Evolutionary conservation across 2,113 vertebrate genomes (phyloP).

Genomic region (Motacilla tschutschensis): DNA sequence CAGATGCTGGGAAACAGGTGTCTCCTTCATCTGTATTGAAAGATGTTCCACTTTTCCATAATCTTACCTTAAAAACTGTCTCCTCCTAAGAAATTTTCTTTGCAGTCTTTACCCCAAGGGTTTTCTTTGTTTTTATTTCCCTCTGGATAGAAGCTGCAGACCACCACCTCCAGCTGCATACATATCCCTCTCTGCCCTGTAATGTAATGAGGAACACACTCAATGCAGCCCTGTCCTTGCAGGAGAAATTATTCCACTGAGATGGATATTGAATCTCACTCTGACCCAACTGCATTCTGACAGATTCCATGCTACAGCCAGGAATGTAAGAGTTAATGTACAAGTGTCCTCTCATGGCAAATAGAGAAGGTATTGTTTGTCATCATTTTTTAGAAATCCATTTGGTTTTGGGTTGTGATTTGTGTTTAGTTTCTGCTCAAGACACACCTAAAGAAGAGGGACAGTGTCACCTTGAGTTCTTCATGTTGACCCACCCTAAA

Average conservation of each 20-base stretch:
- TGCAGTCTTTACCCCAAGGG: neutral
- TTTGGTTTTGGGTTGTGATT: neutral
- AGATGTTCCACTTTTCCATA: neutral
- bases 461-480: neutral
- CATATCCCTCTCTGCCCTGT: neutral
- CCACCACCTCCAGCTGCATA: neutral
- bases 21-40: neutral
- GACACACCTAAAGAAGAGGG: neutral
- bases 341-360: conserved; percentile 20
- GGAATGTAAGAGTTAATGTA: neutral
- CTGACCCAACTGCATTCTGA: rapidly evolving
- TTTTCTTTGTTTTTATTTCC: neutral
- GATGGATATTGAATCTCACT: neutral
- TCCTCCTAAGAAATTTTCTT: neutral
- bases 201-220: neutral
- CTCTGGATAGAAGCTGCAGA: neutral
- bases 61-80: neutral
- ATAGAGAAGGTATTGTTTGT: neutral
- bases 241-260: neutral
- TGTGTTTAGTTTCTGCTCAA: neutral
- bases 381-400: neutral
- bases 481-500: neutral
- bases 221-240: neutral
- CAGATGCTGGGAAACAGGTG: neutral
- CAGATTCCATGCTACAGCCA: neutral